These are phyloP conservation scores for Tyto alba DNA, from an alignment of 2,113 vertebrate species.

Conservation along the genomic window DNA sequence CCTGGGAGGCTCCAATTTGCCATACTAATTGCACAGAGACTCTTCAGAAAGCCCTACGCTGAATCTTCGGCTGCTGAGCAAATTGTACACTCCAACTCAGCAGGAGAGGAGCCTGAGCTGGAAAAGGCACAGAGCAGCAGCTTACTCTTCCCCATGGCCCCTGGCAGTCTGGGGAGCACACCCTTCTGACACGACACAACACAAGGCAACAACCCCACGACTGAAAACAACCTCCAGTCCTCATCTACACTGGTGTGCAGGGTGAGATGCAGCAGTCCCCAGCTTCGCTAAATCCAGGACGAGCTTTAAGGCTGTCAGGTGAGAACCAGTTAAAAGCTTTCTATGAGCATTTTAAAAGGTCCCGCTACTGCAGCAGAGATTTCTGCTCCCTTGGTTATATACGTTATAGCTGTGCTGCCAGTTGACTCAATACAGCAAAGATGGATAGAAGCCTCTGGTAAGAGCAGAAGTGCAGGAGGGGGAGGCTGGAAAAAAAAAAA, in stretches of 20 bases:
- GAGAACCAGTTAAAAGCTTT: neutral
- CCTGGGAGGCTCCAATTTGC: conserved; percentile 73
- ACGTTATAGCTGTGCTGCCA: neutral
- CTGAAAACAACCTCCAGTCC: neutral
- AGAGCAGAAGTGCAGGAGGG: neutral
- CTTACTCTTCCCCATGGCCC: neutral
- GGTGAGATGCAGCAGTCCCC: neutral
- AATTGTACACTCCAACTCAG: neutral
- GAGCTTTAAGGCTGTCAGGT: neutral
- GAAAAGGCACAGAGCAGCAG: neutral
- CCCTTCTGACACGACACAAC: neutral
- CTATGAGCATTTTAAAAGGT: neutral
- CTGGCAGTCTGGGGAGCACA: neutral
- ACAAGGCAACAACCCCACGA: neutral
- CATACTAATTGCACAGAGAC: conserved; percentile 71
- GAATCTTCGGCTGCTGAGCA: conserved; percentile 57
- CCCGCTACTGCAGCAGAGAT: neutral
- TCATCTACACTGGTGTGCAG: neutral
- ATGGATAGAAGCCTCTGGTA: neutral
- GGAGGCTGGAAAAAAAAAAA: neutral
- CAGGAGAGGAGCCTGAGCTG: conserved; percentile 14
- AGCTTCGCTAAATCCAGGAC: neutral
- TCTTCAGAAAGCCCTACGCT: conserved; percentile 59
- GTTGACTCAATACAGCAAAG: neutral
- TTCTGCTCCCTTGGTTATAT: neutral